phyloP scores from a whole-genome alignment of 1,140 invertebrate species.

The Drosophila albomicans region DNA sequence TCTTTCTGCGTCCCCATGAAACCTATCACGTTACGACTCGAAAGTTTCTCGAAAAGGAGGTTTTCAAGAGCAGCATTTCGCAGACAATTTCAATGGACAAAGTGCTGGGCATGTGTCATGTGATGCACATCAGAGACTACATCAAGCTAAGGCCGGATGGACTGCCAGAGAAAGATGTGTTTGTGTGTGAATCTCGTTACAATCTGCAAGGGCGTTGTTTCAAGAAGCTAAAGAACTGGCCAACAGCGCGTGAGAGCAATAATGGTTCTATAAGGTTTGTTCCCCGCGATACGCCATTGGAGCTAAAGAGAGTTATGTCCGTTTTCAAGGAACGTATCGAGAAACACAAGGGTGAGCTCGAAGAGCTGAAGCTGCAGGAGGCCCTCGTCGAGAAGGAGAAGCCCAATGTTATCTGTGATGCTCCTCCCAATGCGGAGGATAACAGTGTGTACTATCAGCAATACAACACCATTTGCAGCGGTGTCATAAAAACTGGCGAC shows the following conservation, averaged over 20 bases:
- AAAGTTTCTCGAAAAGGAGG: constrained; percentile 97
- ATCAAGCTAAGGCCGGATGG: constrained; percentile 95
- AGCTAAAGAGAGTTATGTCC: constrained; percentile 95
- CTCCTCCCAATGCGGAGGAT: constrained; percentile 86
- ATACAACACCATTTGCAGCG: constrained; percentile 92
- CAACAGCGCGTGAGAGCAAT: constrained; percentile 84
- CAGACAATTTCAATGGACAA: constrained; percentile 93
- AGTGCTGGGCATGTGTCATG: constrained; percentile 96
- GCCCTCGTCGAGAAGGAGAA: constrained; percentile 92
- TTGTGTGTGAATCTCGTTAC: constrained; percentile 98
- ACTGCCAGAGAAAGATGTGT: constrained; percentile 97
- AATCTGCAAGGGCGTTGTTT: constrained; percentile 93
- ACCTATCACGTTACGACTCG: constrained; percentile 98
- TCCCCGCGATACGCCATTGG: constrained; percentile 90
- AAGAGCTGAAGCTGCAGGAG: constrained; percentile 93
- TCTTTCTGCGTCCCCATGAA: constrained; percentile 92
- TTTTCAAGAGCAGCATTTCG: constrained; percentile 95
- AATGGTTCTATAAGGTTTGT: constrained; percentile 89
- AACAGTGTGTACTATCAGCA: constrained; percentile 96
- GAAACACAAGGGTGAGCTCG: constrained; percentile 95
- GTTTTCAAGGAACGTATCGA: constrained; percentile 96
- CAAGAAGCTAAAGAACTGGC: constrained; percentile 98
- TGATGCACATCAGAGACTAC: constrained; percentile 98
- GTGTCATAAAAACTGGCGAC: constrained; percentile 95
- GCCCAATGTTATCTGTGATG: constrained; percentile 89